Conservation (phyloP, 2,797 vertebrate genomes). For the Gila robusta region DNA sequence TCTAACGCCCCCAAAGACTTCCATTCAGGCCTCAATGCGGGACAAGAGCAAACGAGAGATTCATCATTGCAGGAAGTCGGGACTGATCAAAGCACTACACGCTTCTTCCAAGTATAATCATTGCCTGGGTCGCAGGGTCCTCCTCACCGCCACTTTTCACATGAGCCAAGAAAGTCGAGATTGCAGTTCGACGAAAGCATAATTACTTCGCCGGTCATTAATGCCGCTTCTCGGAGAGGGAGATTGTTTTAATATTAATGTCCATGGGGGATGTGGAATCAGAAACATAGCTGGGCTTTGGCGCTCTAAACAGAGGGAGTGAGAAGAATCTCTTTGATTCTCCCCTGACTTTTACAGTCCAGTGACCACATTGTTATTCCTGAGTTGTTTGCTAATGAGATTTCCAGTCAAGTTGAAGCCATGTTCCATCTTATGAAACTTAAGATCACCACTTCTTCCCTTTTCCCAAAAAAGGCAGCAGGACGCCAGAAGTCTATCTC, state of each 20-base stretch:
- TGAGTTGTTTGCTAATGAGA: conserved; percentile 69
- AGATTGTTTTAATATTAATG: conserved; percentile 64
- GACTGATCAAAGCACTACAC: conserved; percentile 53
- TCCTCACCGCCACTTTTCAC: conserved; percentile 35
- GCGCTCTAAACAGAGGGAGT: conserved; percentile 58
- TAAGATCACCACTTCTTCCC: conserved; percentile 53
- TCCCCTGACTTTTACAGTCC: conserved; percentile 63
- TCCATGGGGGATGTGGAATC: conserved; percentile 58
- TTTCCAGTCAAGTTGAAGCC: conserved; percentile 66
- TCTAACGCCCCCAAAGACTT: conserved; percentile 58
- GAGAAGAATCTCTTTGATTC: conserved; percentile 58
- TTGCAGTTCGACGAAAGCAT: conserved; percentile 55
- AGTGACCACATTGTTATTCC: conserved; percentile 67
- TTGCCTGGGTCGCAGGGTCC: conserved; percentile 15
- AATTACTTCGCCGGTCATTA: conserved; percentile 60
- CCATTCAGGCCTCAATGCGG: conserved; percentile 32
- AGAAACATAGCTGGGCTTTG: conserved; percentile 50
- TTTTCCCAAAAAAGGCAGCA: conserved; percentile 48
- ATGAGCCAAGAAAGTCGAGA: conserved; percentile 48
- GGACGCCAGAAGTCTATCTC: conserved; percentile 20
- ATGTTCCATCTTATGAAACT: conserved; percentile 64
- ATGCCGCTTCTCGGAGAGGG: conserved; percentile 49
- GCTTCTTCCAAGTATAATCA: conserved; percentile 22
- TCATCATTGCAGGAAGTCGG: conserved; percentile 47
- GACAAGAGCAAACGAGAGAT: conserved; percentile 54